Evolutionary conservation across 2,888 invertebrate species (phyloP).

Genomic region (Drymonia ruficornis): DNA sequence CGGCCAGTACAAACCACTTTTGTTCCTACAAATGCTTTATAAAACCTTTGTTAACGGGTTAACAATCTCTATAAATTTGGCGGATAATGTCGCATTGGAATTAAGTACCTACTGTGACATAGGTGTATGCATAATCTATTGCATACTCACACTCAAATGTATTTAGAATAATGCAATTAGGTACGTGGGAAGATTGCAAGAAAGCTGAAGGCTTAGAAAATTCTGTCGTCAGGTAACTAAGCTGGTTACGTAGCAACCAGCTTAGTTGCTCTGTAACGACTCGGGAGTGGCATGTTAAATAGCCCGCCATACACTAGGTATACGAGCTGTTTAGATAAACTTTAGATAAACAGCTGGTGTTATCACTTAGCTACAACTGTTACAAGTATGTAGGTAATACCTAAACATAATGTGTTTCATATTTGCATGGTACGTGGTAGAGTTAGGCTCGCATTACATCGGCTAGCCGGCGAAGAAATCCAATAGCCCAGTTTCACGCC

Average conservation of each 20-base stretch:
- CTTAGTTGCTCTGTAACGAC: too few relatives aligned
- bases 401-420: conserved; percentile 34
- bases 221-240: background rate
- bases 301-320: conserved; percentile 2
- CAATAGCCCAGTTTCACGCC: conserved; percentile 69
- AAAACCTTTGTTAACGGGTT: too few relatives aligned
- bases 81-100: too few relatives aligned
- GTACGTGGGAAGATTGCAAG: background rate
- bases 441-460: conserved; percentile 38
- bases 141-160: background rate
- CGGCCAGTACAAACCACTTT: too few relatives aligned
- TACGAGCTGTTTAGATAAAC: background rate
- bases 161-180: background rate
- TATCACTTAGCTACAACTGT: background rate
- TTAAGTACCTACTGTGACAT: too few relatives aligned
- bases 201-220: background rate
- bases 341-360: background rate
- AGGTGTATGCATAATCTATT: too few relatives aligned
- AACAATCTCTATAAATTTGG: too few relatives aligned
- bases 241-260: background rate
- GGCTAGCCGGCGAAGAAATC: conserved; percentile 58
- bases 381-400: background rate
- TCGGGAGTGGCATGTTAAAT: background rate
- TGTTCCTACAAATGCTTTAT: too few relatives aligned
- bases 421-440: conserved; percentile 39